A percentile compares a stretch with the other conserved stretches of the same genome.
These are phyloP conservation scores for Drosophila simulans DNA, from an alignment of 1,140 invertebrate genomes.

Conservation along the genomic window DNA sequence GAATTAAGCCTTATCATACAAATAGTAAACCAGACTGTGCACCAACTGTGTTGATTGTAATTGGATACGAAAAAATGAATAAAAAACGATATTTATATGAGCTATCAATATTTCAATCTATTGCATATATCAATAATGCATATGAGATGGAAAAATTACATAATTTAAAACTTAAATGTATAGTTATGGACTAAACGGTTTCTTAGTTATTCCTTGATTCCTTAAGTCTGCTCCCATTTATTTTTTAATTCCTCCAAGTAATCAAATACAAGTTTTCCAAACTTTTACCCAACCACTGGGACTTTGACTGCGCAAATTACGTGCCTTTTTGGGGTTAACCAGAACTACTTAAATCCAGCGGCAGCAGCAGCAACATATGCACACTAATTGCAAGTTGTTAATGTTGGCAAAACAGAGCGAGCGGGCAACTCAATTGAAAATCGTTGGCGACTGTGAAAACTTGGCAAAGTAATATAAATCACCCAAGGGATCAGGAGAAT, in stretches of 20 bases:
- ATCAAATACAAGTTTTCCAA: constrained; percentile 4
- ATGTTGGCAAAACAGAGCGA: constrained; percentile 59
- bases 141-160: too few species aligned
- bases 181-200: too few species aligned
- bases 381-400: constrained; percentile 73
- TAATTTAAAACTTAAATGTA: too few species aligned
- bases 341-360: constrained; percentile 14
- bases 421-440: constrained; percentile 75
- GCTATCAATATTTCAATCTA: too few species aligned
- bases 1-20: constrained; percentile 13
- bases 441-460: constrained; percentile 65
- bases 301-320: constrained; percentile 29
- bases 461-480: constrained; percentile 78
- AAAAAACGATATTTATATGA: neutral
- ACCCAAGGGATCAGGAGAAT: constrained; percentile 73
- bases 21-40: neutral
- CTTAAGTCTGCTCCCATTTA: too few species aligned
- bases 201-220: too few species aligned
- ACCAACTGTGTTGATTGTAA: neutral
- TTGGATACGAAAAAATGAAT: neutral
- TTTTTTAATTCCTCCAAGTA: too few species aligned
- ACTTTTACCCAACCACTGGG: neutral
- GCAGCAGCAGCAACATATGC: constrained; percentile 37
- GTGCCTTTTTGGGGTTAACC: constrained; percentile 53
- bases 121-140: too few species aligned